Conservation (phyloP, 1,140 invertebrate species). For the Drosophila repleta region DNA sequence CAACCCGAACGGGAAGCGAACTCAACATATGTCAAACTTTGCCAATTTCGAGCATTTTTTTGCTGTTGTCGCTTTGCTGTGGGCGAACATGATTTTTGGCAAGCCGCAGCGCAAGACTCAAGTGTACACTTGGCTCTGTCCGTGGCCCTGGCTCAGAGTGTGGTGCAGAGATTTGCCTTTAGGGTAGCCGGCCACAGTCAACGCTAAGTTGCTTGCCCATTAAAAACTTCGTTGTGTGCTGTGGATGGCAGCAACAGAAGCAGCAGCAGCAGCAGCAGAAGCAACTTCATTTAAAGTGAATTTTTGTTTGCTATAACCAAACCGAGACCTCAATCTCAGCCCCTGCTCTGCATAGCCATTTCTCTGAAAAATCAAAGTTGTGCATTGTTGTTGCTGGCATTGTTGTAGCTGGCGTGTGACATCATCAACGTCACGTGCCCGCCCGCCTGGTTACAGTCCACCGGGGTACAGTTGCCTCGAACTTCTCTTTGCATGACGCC, state of each 20-base stretch:
- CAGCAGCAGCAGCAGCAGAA: slow-evolving; percentile 41
- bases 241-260: slow-evolving; percentile 20
- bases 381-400: slow-evolving; percentile 50
- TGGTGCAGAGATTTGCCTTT: slow-evolving; percentile 28
- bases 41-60: slow-evolving; percentile 64
- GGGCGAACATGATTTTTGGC: slow-evolving; percentile 58
- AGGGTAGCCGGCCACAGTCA: slow-evolving; percentile 38
- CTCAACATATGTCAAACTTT: slow-evolving; percentile 76
- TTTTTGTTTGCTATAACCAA: slow-evolving; percentile 41
- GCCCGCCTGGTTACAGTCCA: not conserved
- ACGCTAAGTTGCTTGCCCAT: slow-evolving; percentile 42
- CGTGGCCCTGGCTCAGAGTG: not conserved
- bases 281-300: slow-evolving; percentile 66
- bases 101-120: slow-evolving; percentile 22
- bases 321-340: not conserved
- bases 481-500: slow-evolving; percentile 25
- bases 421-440: slow-evolving; percentile 70
- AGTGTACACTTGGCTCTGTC: slow-evolving; percentile 35
- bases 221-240: slow-evolving; percentile 66
- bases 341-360: slow-evolving; percentile 1
- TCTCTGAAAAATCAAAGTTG: slow-evolving; percentile 53
- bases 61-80: slow-evolving; percentile 10
- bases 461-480: slow-evolving; percentile 39
- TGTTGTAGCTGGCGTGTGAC: slow-evolving; percentile 60
- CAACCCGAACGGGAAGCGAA: not conserved